Percentiles rank a stretch among this genome's conserved stretches.
These are phyloP conservation scores for Neolamprologus brichardi DNA, from an alignment of 2,113 vertebrate species.

Conservation along the genomic window DNA sequence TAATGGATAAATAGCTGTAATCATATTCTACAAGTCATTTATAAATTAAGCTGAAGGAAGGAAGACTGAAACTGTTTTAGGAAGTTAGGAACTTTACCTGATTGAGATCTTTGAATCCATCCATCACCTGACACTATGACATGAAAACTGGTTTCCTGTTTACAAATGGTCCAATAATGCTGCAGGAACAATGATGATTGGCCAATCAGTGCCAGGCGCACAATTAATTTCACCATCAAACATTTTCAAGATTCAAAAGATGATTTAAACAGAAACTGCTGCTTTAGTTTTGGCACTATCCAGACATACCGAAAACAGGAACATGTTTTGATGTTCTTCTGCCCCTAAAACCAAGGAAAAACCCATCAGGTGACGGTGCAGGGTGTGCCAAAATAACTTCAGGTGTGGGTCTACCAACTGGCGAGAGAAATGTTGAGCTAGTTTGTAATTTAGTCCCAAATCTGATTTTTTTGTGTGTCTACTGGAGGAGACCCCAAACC, in stretches of 20 bases:
- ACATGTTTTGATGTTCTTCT: neutral
- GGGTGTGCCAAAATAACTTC: neutral
- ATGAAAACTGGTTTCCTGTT: neutral
- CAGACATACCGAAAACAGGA: neutral
- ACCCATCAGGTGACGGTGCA: neutral
- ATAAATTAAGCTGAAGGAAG: neutral
- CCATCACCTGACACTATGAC: neutral
- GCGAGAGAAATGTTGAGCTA: neutral
- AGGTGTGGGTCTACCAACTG: neutral
- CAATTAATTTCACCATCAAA: neutral
- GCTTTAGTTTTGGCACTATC: neutral
- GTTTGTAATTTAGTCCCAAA: neutral
- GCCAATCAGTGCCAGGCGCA: rapidly evolving
- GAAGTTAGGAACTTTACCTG: neutral
- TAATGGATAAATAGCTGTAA: neutral
- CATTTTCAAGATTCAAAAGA: neutral
- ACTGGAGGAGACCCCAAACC: neutral
- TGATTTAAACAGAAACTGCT: neutral
- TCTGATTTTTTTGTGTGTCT: neutral
- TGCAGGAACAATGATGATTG: rapidly evolving
- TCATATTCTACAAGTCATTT: neutral
- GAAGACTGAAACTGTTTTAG: neutral
- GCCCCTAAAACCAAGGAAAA: neutral
- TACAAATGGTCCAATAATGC: neutral
- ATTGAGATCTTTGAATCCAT: neutral